phyloP scores from a whole-genome alignment of 2,113 vertebrate genomes.

The Neoarius graeffei region DNA sequence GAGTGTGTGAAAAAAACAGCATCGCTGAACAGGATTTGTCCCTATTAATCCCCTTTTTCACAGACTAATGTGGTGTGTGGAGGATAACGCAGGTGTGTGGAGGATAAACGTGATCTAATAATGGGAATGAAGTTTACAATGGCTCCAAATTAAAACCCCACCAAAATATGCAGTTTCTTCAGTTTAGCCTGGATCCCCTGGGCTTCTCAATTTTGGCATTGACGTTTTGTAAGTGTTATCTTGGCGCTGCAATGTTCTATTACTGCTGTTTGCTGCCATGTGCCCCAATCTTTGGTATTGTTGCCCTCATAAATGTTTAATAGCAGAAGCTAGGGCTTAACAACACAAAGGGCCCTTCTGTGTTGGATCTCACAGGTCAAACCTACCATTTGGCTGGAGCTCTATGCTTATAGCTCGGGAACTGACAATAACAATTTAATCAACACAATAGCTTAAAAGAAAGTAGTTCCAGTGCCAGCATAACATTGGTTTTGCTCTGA shows the following conservation, averaged over 20 bases:
- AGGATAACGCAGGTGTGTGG: conserved; percentile 44
- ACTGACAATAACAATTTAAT: not conserved
- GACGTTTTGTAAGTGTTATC: not conserved
- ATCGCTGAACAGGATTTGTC: conserved; percentile 32
- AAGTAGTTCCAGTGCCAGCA: not conserved
- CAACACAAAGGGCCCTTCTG: not conserved
- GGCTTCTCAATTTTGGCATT: not conserved
- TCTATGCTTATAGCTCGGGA: not conserved
- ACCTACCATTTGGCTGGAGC: not conserved
- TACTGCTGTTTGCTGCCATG: not conserved
- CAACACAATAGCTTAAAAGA: not conserved
- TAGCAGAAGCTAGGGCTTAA: conserved; percentile 1
- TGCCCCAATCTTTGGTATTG: not conserved
- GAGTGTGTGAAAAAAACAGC: conserved; percentile 14
- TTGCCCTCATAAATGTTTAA: not conserved
- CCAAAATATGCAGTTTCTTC: conserved; percentile 36
- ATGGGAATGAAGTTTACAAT: conserved; percentile 41
- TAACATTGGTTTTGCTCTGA: not conserved
- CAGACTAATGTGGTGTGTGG: conserved; percentile 37
- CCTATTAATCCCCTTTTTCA: conserved; percentile 51
- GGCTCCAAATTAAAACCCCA: conserved; percentile 50
- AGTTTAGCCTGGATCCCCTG: conserved; percentile 16
- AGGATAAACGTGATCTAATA: conserved; percentile 55
- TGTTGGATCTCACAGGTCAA: not conserved
- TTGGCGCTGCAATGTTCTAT: not conserved